Evolutionary conservation across 2,888 invertebrate species (phyloP).

Genomic region (Polymixis flavicincta): DNA sequence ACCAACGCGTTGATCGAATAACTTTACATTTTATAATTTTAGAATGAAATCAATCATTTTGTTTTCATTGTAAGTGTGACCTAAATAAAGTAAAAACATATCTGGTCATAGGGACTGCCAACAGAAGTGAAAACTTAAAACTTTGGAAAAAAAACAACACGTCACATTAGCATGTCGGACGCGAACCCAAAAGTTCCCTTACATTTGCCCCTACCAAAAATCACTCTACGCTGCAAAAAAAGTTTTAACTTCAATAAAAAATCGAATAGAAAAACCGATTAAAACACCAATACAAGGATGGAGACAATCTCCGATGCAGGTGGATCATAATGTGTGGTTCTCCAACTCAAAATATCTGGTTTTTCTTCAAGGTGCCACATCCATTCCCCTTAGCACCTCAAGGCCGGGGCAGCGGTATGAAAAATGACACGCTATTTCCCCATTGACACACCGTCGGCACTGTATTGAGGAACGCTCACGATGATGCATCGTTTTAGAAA

Average conservation of each 20-base stretch:
- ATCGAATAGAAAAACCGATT: neutral
- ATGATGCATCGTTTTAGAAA: conserved; percentile 65
- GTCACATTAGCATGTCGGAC: too few relatives aligned
- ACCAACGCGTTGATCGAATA: neutral
- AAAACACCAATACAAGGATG: neutral
- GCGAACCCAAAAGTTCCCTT: too few relatives aligned
- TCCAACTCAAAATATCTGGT: neutral
- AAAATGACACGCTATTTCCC: conserved; percentile 77
- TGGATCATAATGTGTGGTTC: neutral
- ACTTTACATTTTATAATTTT: conserved; percentile 6
- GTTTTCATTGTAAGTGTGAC: neutral
- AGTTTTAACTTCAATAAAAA: neutral
- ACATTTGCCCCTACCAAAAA: too few relatives aligned
- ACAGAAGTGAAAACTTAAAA: too few relatives aligned
- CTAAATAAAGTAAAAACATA: neutral
- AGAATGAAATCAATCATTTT: neutral
- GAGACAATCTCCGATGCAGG: neutral
- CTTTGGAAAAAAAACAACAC: too few relatives aligned
- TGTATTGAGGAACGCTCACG: conserved; percentile 67
- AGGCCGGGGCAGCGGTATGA: conserved; percentile 67
- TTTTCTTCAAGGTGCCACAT: conserved; percentile 44
- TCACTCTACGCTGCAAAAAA: too few relatives aligned
- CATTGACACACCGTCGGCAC: conserved; percentile 77
- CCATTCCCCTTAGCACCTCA: conserved; percentile 6
- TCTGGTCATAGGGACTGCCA: too few relatives aligned